Evolutionary conservation across 2,113 vertebrate genomes (phyloP).

Genomic region (Ptilorrhoa leucosticta): DNA sequence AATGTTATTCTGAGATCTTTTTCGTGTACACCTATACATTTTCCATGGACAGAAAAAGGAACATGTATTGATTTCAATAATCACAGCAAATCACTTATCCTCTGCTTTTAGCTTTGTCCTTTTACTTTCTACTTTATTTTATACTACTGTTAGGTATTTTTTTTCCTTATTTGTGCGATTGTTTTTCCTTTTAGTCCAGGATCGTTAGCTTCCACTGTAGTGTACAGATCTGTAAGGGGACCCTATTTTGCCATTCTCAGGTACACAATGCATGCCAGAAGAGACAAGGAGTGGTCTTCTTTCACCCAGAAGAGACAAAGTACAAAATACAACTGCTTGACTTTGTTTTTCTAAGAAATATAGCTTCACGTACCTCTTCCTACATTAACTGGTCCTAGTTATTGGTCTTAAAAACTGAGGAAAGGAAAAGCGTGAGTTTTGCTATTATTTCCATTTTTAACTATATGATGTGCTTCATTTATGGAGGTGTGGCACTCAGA

Average conservation of each 20-base stretch:
- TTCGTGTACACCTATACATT: not conserved
- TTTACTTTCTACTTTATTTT: too few species aligned
- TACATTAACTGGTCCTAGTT: not conserved
- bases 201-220: not conserved
- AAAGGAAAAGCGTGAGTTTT: not conserved
- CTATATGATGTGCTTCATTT: not conserved
- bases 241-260: not conserved
- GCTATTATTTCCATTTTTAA: not conserved
- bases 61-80: not conserved
- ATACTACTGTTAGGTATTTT: fast-evolving
- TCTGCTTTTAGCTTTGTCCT: not conserved
- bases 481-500: not conserved
- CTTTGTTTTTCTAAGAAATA: not conserved
- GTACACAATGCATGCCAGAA: not conserved
- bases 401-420: not conserved
- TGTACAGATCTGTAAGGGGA: not conserved
- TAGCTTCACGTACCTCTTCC: not conserved
- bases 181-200: not conserved
- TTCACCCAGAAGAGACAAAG: not conserved
- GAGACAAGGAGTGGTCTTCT: not conserved
- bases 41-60: not conserved
- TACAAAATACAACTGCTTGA: not conserved
- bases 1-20: not conserved
- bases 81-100: not conserved
- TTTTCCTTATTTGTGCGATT: not conserved